Percentiles rank a stretch among this genome's conserved stretches.
Evolutionary conservation across 2,113 vertebrate genomes (phyloP).

Genomic region (Anhinga anhinga): DNA sequence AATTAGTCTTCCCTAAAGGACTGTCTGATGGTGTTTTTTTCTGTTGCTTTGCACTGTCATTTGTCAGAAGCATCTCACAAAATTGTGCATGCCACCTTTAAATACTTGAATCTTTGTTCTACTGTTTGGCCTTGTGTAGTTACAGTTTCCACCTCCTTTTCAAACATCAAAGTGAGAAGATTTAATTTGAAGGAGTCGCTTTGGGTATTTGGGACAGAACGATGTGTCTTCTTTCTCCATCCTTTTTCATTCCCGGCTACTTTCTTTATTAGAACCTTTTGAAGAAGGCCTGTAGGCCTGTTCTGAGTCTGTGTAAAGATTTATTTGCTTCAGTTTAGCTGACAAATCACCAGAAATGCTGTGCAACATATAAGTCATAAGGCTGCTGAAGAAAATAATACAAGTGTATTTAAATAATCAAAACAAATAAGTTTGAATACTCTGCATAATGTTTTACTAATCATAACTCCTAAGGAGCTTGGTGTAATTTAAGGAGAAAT

Average conservation of each 20-base stretch:
- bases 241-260: not conserved
- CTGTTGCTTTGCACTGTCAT: not conserved
- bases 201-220: not conserved
- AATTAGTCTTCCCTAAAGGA: not conserved
- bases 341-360: not conserved
- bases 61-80: not conserved
- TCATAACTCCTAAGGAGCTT: not conserved
- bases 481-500: not conserved
- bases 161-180: not conserved
- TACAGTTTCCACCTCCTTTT: not conserved
- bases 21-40: not conserved
- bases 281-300: not conserved
- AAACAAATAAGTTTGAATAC: not conserved
- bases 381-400: not conserved
- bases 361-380: not conserved
- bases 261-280: not conserved
- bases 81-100: not conserved
- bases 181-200: not conserved
- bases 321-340: constrained; percentile 7
- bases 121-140: not conserved
- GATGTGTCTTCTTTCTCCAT: not conserved
- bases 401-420: constrained; percentile 21
- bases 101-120: not conserved
- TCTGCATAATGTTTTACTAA: not conserved
- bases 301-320: not conserved